These are phyloP conservation scores for Drosophila melanica DNA, from an alignment of 1,140 invertebrate species.

Conservation along the genomic window DNA sequence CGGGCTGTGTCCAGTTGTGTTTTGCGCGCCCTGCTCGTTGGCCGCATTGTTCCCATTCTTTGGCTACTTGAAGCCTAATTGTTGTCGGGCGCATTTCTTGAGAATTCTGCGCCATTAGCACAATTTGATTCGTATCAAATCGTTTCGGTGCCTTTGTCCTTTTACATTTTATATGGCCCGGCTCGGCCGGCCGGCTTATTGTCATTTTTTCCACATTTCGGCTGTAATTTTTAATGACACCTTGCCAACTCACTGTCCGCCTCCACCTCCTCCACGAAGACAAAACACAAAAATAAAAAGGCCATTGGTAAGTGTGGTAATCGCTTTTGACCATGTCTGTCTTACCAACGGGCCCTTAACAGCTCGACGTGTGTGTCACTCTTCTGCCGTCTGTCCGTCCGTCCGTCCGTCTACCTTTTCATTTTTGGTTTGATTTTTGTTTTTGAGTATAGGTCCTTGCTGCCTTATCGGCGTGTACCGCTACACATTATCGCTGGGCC, in stretches of 20 bases:
- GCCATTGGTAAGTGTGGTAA: slow-evolving; percentile 67
- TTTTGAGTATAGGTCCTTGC: slow-evolving; percentile 15
- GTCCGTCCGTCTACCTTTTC: neutral
- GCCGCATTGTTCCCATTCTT: slow-evolving; percentile 33
- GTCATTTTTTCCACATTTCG: slow-evolving; percentile 70
- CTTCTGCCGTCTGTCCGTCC: neutral
- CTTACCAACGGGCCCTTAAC: slow-evolving; percentile 22
- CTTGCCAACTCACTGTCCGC: slow-evolving; percentile 83
- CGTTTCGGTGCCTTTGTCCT: slow-evolving; percentile 71
- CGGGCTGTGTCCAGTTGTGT: slow-evolving; percentile 31
- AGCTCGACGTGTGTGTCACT: slow-evolving; percentile 73
- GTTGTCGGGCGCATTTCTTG: slow-evolving; percentile 55
- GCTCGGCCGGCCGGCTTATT: slow-evolving; percentile 49
- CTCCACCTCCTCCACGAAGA: slow-evolving; percentile 68
- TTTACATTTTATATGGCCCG: slow-evolving; percentile 19
- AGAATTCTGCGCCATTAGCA: slow-evolving; percentile 79
- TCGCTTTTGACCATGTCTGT: slow-evolving; percentile 74
- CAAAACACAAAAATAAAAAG: slow-evolving; percentile 19
- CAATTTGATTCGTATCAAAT: slow-evolving; percentile 83
- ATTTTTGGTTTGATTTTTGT: neutral
- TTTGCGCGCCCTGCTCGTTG: slow-evolving; percentile 43
- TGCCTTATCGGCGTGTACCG: slow-evolving; percentile 61
- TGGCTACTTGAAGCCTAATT: slow-evolving; percentile 55
- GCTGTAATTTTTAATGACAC: slow-evolving; percentile 83
- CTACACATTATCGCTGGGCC: slow-evolving; percentile 60